These are phyloP conservation scores for Oxyura jamaicensis DNA, from an alignment of 2,113 vertebrate genomes.

Conservation along the genomic window DNA sequence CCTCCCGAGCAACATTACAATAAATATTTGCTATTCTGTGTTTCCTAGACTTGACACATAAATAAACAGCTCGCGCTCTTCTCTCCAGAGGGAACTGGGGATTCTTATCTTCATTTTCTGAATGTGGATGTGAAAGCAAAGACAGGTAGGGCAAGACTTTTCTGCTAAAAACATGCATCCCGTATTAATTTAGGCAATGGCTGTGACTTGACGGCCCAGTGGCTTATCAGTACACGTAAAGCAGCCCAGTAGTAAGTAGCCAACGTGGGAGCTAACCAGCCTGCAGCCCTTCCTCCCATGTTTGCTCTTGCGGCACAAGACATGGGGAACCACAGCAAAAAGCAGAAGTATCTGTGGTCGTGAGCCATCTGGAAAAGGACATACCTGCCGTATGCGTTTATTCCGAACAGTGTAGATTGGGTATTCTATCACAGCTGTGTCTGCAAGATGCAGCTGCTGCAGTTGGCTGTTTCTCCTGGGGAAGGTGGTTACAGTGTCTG, in stretches of 20 bases:
- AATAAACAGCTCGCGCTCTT: background rate
- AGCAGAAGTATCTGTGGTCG: background rate
- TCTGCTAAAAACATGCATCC: background rate
- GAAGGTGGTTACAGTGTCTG: background rate
- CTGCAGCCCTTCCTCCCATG: background rate
- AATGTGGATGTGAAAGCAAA: background rate
- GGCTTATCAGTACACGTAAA: background rate
- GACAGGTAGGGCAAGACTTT: conserved; percentile 5
- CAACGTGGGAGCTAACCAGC: background rate
- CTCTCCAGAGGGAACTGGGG: background rate
- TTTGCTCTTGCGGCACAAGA: fast-evolving
- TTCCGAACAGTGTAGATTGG: background rate
- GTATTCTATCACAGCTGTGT: background rate
- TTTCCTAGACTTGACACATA: background rate
- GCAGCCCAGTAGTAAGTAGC: background rate
- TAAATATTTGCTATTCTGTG: background rate
- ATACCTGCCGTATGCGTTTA: background rate
- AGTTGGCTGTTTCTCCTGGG: background rate
- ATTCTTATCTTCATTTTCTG: background rate
- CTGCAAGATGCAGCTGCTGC: background rate
- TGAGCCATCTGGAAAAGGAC: background rate
- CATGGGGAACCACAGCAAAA: fast-evolving
- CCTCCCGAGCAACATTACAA: background rate
- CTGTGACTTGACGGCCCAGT: background rate
- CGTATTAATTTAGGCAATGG: background rate